Percentiles rank a stretch among this genome's conserved stretches.
Evolutionary conservation across 1,140 invertebrate species (phyloP).

Genomic region (Drosophila kurseongensis): DNA sequence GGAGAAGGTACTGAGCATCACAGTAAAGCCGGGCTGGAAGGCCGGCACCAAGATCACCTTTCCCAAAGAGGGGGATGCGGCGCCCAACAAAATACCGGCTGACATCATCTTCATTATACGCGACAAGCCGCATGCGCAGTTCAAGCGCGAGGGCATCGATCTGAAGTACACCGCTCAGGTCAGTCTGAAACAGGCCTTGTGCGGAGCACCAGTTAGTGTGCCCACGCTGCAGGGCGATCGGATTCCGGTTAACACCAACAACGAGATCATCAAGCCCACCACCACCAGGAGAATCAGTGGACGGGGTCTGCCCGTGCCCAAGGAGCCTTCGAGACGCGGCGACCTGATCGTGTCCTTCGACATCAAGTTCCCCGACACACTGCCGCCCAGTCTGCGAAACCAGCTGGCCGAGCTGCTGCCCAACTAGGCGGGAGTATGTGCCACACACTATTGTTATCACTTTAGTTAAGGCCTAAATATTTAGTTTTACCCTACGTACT

Average conservation of each 20-base stretch:
- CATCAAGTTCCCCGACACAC: conserved; percentile 93
- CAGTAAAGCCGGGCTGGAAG: conserved; percentile 97
- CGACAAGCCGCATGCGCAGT: conserved; percentile 94
- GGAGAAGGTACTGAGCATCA: conserved; percentile 96
- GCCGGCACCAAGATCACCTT: conserved; percentile 98
- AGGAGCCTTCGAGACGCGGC: conserved; percentile 92
- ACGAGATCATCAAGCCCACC: conserved; percentile 93
- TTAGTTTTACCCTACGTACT: conserved; percentile 33
- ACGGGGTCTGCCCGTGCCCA: conserved; percentile 94
- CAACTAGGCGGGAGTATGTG: conserved; percentile 56
- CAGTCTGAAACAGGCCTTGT: conserved; percentile 91
- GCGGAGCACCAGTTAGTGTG: conserved; percentile 90
- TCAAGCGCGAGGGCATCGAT: conserved; percentile 95
- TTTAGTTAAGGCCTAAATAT: conserved; percentile 38
- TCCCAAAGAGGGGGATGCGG: conserved; percentile 96
- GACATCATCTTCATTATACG: conserved; percentile 98
- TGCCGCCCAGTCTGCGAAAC: conserved; percentile 89
- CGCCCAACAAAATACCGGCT: conserved; percentile 93
- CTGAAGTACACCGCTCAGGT: conserved; percentile 93
- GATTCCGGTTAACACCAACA: conserved; percentile 88
- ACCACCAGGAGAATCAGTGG: conserved; percentile 91
- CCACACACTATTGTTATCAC: conserved; percentile 29
- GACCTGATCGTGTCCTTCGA: conserved; percentile 96
- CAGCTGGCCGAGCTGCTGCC: conserved; percentile 91
- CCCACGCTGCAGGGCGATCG: conserved; percentile 92